Evolutionary conservation across 2,888 invertebrate genomes (phyloP).

Genomic region (Ypsolopha sequella): DNA sequence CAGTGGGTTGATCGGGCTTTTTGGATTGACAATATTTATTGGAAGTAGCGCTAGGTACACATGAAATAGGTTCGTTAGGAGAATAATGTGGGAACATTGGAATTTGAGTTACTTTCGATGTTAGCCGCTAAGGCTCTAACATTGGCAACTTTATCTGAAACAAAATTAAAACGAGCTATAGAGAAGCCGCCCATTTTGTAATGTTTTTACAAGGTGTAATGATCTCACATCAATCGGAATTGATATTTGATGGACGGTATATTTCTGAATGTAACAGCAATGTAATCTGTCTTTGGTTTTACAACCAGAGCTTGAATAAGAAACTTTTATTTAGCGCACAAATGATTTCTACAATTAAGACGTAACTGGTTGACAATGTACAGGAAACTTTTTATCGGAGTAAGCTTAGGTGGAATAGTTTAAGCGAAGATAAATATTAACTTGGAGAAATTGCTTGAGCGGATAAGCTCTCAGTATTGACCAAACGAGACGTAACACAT

Average conservation of each 20-base stretch:
- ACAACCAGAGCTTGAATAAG: not conserved
- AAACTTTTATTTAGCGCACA: not conserved
- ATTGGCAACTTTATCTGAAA: no score
- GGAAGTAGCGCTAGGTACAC: constrained; percentile 17
- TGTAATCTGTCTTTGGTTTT: no score
- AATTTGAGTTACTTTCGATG: no score
- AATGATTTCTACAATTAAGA: not conserved
- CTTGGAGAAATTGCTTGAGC: no score
- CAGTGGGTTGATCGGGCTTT: constrained; percentile 35
- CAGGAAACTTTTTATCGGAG: constrained; percentile 8
- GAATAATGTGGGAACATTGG: not conserved
- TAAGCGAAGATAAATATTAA: no score
- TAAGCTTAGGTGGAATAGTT: constrained; percentile 8
- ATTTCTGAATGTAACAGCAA: no score
- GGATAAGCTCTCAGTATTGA: constrained; percentile 22
- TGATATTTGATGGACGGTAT: no score
- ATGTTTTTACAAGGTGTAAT: no score
- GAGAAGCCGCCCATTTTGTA: no score
- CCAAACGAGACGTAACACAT: constrained; percentile 63
- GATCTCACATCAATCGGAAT: no score
- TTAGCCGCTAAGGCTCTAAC: no score
- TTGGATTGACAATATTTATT: constrained; percentile 50
- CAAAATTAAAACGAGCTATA: no score
- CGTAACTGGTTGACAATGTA: constrained; percentile 4
- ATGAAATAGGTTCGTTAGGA: not conserved